Percentiles rank a stretch among this genome's conserved stretches.
Evolutionary conservation across 2,113 vertebrate species (phyloP).

Genomic region (Thermophis baileyi): DNA sequence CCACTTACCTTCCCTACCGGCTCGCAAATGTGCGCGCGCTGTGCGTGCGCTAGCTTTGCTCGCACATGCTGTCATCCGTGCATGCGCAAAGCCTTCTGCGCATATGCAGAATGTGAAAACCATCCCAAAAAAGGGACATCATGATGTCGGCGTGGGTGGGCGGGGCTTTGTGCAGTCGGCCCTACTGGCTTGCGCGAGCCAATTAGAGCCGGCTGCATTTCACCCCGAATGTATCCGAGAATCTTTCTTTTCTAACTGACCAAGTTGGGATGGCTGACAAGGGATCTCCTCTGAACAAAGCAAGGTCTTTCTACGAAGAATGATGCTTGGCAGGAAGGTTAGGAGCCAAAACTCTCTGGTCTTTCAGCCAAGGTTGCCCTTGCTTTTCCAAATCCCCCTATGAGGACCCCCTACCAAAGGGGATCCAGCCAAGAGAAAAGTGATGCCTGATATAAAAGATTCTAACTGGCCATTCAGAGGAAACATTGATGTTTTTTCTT

Average conservation of each 20-base stretch:
- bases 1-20: no score
- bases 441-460: neutral
- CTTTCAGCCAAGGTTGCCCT: neutral
- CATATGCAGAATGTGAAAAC: no score
- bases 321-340: neutral
- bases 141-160: no score
- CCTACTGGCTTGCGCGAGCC: no score
- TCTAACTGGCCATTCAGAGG: rapidly evolving
- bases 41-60: no score
- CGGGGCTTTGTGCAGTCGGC: no score
- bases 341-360: neutral
- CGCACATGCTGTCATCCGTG: no score
- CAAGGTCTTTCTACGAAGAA: neutral
- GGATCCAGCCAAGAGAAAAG: neutral
- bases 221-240: neutral
- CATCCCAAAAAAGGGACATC: no score
- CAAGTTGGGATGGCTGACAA: no score
- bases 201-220: no score
- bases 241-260: neutral
- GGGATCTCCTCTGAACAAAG: neutral
- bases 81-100: no score
- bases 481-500: rapidly evolving
- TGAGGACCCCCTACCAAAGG: neutral
- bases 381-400: neutral
- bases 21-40: no score